phyloP scores from a whole-genome alignment of 2,888 invertebrate genomes.

The Tenthredo livida region DNA sequence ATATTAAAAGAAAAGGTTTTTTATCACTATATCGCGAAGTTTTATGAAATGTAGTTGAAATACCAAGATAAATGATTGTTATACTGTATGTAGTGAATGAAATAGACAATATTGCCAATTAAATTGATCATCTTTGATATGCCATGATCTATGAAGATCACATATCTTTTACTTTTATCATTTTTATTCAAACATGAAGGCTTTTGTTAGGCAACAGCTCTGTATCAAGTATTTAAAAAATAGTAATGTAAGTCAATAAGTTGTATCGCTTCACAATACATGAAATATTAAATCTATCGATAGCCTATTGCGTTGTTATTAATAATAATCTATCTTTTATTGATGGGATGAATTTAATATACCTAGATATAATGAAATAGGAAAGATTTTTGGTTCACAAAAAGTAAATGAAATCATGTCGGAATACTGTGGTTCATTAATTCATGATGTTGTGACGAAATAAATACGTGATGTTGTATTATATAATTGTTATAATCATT shows the following conservation, averaged over 20 bases:
- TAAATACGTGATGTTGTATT: slow-evolving; percentile 39
- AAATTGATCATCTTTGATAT: background rate
- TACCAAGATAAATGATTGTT: slow-evolving; percentile 8
- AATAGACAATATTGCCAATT: slow-evolving; percentile 28
- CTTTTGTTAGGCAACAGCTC: background rate
- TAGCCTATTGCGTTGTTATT: background rate
- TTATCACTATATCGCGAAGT: background rate
- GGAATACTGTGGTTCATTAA: background rate
- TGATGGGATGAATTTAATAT: background rate
- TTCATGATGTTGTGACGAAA: slow-evolving; percentile 34
- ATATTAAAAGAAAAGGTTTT: background rate
- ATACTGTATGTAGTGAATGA: background rate
- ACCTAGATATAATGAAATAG: background rate
- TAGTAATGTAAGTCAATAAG: background rate
- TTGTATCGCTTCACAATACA: background rate
- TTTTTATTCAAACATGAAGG: background rate
- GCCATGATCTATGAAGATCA: background rate
- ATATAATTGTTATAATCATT: background rate
- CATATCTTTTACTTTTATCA: slow-evolving; percentile 2
- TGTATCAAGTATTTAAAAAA: background rate
- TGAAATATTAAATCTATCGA: background rate
- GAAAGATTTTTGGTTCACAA: background rate
- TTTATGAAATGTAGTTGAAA: background rate
- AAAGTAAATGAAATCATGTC: background rate
- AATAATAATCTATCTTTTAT: background rate